Conservation (phyloP, 2,797 vertebrate species). For the Craterocephalus amniculus region DNA sequence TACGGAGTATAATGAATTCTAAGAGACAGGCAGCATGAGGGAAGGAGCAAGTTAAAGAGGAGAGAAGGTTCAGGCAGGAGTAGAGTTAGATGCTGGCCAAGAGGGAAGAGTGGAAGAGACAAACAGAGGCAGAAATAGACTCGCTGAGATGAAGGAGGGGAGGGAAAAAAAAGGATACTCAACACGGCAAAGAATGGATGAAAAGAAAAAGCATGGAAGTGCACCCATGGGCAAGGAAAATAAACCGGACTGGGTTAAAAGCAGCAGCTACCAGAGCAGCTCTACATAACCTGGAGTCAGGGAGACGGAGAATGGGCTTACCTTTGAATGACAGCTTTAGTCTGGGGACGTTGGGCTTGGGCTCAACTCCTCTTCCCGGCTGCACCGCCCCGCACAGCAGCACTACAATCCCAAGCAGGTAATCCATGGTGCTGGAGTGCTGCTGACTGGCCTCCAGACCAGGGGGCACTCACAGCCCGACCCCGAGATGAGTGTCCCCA, state of each 20-base stretch:
- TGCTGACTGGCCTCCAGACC: constrained; percentile 80
- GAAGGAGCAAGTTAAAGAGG: constrained; percentile 44
- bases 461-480: constrained; percentile 77
- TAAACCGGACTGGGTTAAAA: constrained; percentile 36
- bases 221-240: constrained; percentile 38
- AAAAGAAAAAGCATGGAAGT: constrained; percentile 60
- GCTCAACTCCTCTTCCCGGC: constrained; percentile 82
- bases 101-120: constrained; percentile 51
- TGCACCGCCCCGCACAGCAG: constrained; percentile 89
- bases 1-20: constrained; percentile 66
- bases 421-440: constrained; percentile 92
- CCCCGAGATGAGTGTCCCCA: constrained; percentile 68
- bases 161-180: constrained; percentile 47
- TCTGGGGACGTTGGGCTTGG: constrained; percentile 92
- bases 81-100: constrained; percentile 59
- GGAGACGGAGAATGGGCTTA: constrained; percentile 78
- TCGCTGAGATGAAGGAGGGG: constrained; percentile 45
- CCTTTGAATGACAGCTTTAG: constrained; percentile 96
- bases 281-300: constrained; percentile 49
- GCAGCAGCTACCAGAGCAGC: constrained; percentile 17
- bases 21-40: constrained; percentile 23
- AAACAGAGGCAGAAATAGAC: constrained; percentile 57
- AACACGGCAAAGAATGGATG: constrained; percentile 47
- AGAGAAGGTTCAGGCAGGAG: constrained; percentile 39
- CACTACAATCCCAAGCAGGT: constrained; percentile 89